phyloP scores from a whole-genome alignment of 2,888 invertebrate genomes.

The Uloborus plumipes region DNA sequence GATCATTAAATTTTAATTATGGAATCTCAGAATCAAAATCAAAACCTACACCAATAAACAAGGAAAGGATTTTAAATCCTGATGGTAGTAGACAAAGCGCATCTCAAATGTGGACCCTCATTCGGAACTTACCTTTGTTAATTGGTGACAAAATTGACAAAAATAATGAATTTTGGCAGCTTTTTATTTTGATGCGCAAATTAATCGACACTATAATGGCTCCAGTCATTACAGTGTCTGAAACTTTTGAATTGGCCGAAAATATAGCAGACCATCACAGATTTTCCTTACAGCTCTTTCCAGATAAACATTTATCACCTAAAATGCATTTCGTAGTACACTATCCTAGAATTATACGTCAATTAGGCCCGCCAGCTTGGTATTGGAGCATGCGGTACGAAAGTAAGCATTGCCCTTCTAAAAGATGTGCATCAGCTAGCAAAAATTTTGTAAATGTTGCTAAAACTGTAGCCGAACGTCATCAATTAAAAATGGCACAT shows the following conservation, averaged over 20 bases:
- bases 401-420: slow-evolving; percentile 18
- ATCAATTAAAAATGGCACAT: slow-evolving; percentile 10
- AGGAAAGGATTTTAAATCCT: background rate
- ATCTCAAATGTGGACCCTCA: background rate
- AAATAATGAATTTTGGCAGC: slow-evolving; percentile 21
- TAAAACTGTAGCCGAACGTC: slow-evolving; percentile 7
- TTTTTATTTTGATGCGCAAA: slow-evolving; percentile 12
- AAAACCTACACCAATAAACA: background rate
- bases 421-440: slow-evolving; percentile 6
- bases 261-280: background rate
- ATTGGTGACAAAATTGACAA: slow-evolving; percentile 17
- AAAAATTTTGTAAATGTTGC: slow-evolving; percentile 21
- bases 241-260: slow-evolving; percentile 9
- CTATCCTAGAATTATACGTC: slow-evolving; percentile 10
- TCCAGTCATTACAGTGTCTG: slow-evolving; percentile 11
- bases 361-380: slow-evolving; percentile 8
- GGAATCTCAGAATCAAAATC: background rate
- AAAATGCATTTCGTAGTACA: slow-evolving; percentile 7
- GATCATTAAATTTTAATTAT: background rate
- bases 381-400: slow-evolving; percentile 24
- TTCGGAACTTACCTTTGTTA: slow-evolving; percentile 6
- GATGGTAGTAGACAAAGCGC: background rate
- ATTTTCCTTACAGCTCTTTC: slow-evolving; percentile 8
- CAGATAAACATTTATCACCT: background rate
- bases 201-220: slow-evolving; percentile 16